These are phyloP conservation scores for Ianthella basta DNA, from an alignment of 37 sponge, comb jelly and placozoan species.

Conservation along the genomic window DNA sequence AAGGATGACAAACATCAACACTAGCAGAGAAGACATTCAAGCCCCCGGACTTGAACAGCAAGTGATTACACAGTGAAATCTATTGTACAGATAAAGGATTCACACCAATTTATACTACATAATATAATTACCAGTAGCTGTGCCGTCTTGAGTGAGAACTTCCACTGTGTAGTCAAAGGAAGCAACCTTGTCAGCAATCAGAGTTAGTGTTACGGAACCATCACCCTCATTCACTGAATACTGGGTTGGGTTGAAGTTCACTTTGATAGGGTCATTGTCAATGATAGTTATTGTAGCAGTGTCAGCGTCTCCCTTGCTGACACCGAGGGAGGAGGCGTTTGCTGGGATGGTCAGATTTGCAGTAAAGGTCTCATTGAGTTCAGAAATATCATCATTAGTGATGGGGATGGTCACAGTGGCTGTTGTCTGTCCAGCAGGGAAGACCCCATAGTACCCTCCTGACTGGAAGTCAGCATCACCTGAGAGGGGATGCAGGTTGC, in stretches of 20 bases:
- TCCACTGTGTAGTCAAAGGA: not conserved
- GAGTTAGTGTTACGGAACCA: conserved; percentile 3
- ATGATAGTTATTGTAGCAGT: conserved; percentile 30
- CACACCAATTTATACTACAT: too few species aligned
- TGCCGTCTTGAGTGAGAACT: not conserved
- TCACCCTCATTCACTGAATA: conserved; percentile 33
- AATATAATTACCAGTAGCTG: conserved; percentile 1
- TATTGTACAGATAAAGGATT: too few species aligned
- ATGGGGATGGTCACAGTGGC: not conserved
- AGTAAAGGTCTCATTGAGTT: conserved; percentile 36
- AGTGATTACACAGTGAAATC: too few species aligned
- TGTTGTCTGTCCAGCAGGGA: conserved; percentile 23
- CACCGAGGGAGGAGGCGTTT: not conserved
- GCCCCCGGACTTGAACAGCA: too few species aligned
- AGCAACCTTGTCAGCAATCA: not conserved
- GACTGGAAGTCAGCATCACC: not conserved
- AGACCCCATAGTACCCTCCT: not conserved
- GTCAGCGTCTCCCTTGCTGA: not conserved
- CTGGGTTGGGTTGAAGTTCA: conserved; percentile 10
- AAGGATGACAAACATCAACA: not conserved
- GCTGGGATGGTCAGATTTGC: not conserved
- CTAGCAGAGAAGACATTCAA: too few species aligned
- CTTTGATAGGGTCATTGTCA: conserved; percentile 28
- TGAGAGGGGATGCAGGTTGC: too few species aligned
- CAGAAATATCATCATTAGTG: not conserved